Evolutionary conservation across 2,797 vertebrate genomes (phyloP), one percentile per base, ranked within the genome.

Genomic region (Hirundo rustica): DNA sequence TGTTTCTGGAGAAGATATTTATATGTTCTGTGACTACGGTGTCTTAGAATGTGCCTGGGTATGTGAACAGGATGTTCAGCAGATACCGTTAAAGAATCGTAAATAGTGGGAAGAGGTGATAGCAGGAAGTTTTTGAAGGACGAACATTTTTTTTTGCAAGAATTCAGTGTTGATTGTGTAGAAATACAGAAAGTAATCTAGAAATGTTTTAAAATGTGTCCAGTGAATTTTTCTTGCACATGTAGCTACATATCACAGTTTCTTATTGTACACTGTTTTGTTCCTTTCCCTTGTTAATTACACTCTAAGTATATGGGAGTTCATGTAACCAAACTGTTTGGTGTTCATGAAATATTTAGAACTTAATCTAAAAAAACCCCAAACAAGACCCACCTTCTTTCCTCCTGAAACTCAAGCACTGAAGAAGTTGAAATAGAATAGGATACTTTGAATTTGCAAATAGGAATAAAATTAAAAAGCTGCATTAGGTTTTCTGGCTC

Each of bases 291-390:
- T 44, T 44, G 40, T 81, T 91, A 93, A 88, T 89, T 91, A 14
- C 66, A 44, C 88, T 88, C 34, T 64, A 27, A 67, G 36, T 76
- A n/a, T 71, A 73, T 80, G 61, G 19, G 47, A 84, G 76, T 84
- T 92, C 20, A 30, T 51, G 50, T 92, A 93, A 93, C 72, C 58
- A 75, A 86, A 86, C 55, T 2, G 0, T 84, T 86, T 54, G 36
- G 15, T 66, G 47, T 80, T 91, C 40, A 64, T 91, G 45, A 91
- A 93, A 92, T 80, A 81, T 88, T 93, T 91, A 96, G 26, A 93
- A 85, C 60, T 81, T 78, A 70, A 73, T 67, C 48, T 80, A 72
- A 87, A 92, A 74, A 64, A 68, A 38, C 5, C 11, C 20, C 57
- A 32, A 25, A 16, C 54, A 64, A 32, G 53, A 60, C 10, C 26